phyloP scores from a whole-genome alignment of 2,797 vertebrate species.

The Hydrophis major region DNA sequence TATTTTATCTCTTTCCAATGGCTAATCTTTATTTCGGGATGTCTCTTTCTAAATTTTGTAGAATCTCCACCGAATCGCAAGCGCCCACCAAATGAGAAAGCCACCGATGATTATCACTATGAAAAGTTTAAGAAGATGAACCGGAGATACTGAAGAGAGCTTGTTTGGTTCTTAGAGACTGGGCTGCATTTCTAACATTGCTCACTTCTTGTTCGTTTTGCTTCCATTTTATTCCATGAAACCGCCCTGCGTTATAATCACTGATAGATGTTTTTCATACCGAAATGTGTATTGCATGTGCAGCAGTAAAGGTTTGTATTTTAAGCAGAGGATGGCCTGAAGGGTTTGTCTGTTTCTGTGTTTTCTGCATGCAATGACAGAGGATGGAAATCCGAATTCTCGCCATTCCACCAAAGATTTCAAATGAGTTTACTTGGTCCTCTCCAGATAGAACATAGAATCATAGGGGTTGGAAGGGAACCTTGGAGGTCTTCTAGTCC shows the following conservation, averaged over 20 bases:
- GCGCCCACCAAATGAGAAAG: conserved; percentile 94
- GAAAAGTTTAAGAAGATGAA: conserved; percentile 99
- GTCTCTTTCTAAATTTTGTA: conserved; percentile 4
- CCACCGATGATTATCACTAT: conserved; percentile 97
- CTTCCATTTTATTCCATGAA: conserved; percentile 25
- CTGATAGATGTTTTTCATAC: conserved; percentile 12
- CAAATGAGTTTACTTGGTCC: not conserved
- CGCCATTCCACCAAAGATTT: not conserved
- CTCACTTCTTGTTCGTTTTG: conserved; percentile 16
- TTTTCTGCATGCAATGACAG: not conserved
- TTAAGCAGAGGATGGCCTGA: conserved; percentile 36
- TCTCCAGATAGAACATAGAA: not conserved
- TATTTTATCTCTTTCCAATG: too few relatives aligned
- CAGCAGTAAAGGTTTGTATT: conserved; percentile 50
- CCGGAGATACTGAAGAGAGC: conserved; percentile 80
- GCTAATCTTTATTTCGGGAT: not conserved
- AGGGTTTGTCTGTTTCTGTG: not conserved
- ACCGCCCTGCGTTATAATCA: conserved; percentile 26
- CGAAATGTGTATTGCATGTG: conserved; percentile 39
- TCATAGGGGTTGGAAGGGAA: not conserved
- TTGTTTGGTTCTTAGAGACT: fast-evolving
- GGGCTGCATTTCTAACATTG: not conserved
- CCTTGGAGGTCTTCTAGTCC: not conserved
- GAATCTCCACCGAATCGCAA: conserved; percentile 89
- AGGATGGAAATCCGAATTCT: not conserved